phyloP scores from a whole-genome alignment of 2,113 vertebrate species.

The Eulacestoma nigropectus region DNA sequence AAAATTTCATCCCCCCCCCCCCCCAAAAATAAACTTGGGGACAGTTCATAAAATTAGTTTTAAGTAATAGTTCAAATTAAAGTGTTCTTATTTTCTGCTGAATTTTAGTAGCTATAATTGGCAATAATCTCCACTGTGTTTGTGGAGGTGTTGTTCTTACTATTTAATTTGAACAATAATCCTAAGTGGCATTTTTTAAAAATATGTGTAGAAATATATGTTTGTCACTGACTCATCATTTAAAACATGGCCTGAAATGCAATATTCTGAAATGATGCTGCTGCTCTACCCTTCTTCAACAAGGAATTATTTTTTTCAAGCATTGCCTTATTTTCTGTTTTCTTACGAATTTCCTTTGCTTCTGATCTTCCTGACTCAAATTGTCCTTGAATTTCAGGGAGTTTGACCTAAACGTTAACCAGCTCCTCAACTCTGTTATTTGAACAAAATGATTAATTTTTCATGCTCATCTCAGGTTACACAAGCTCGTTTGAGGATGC shows the following conservation, averaged over 20 bases:
- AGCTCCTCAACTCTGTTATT: neutral
- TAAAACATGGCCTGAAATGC: neutral
- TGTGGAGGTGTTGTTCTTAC: neutral
- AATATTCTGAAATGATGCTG: neutral
- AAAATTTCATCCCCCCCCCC: too few relatives aligned
- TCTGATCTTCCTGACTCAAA: neutral
- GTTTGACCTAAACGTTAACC: neutral
- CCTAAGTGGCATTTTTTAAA: neutral
- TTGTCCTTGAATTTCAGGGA: neutral
- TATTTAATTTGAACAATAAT: neutral
- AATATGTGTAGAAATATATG: neutral
- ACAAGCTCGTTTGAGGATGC: neutral
- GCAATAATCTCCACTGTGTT: neutral
- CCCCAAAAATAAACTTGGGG: accelerated
- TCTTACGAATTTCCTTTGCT: neutral
- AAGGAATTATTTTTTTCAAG: neutral
- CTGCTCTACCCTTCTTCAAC: neutral
- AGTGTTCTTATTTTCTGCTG: neutral
- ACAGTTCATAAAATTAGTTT: neutral
- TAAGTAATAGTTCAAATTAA: neutral
- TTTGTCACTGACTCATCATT: neutral
- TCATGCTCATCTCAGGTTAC: neutral
- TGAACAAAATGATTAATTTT: neutral
- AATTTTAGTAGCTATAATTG: neutral
- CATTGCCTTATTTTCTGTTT: neutral